phyloP scores from a whole-genome alignment of 2,797 vertebrate genomes.

The Oceanodroma leucorhoa region DNA sequence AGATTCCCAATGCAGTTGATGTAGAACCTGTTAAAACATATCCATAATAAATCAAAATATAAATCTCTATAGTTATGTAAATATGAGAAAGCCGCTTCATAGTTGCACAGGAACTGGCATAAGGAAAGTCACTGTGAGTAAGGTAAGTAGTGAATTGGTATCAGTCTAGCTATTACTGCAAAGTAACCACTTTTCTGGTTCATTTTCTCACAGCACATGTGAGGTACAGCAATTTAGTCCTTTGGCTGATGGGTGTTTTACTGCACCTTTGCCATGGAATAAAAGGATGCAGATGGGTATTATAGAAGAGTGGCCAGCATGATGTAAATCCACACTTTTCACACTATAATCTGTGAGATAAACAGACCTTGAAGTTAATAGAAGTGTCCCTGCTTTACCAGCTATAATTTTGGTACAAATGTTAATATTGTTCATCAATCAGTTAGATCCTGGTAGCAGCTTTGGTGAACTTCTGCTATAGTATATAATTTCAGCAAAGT shows the following conservation, averaged over 20 bases:
- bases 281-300: background rate
- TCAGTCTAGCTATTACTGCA: background rate
- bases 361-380: background rate
- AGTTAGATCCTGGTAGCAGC: background rate
- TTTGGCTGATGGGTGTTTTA: background rate
- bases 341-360: background rate
- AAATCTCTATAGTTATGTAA: background rate
- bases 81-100: background rate
- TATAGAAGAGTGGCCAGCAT: accelerated
- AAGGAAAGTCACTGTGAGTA: background rate
- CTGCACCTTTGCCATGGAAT: background rate
- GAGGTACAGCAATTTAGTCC: background rate
- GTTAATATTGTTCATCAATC: background rate
- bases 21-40: background rate
- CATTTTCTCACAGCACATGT: background rate
- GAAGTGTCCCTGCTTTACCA: background rate
- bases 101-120: background rate
- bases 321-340: background rate
- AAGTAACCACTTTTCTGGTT: background rate
- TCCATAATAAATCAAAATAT: background rate
- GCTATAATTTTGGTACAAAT: background rate
- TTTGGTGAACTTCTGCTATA: background rate
- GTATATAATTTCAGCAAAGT: background rate
- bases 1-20: background rate
- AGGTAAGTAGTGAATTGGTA: background rate